phyloP scores from a whole-genome alignment of 2,797 vertebrate species.

The Lepus townsendii region DNA sequence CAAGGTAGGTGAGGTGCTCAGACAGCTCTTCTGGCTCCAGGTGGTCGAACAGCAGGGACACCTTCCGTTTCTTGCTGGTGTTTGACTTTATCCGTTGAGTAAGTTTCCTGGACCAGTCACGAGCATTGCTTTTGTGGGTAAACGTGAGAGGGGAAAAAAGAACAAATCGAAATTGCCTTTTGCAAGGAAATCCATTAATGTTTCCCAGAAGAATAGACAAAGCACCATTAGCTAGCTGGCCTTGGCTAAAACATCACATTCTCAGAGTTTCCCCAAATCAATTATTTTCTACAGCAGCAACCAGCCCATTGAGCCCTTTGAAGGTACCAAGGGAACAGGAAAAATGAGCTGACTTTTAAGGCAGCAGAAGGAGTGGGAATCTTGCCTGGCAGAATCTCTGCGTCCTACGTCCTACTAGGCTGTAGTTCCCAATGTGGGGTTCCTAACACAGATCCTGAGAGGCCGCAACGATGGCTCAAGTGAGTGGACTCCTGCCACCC shows the following conservation, averaged over 20 bases:
- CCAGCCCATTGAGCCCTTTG: neutral
- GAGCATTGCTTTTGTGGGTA: slow-evolving; percentile 91
- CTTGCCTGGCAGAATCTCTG: too few relatives aligned
- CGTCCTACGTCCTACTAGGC: too few relatives aligned
- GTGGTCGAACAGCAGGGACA: slow-evolving; percentile 96
- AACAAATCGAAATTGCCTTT: slow-evolving; percentile 57
- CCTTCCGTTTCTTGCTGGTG: slow-evolving; percentile 96
- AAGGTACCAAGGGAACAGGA: neutral
- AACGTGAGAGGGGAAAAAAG: neutral
- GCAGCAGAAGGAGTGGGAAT: neutral
- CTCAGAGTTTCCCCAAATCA: slow-evolving; percentile 45
- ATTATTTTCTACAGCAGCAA: slow-evolving; percentile 16
- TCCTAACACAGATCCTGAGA: too few relatives aligned
- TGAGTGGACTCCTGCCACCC: too few relatives aligned
- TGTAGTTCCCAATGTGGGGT: too few relatives aligned
- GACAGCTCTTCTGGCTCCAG: slow-evolving; percentile 96
- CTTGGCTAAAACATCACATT: neutral
- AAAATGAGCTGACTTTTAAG: neutral
- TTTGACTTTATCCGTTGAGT: slow-evolving; percentile 97
- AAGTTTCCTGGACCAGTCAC: slow-evolving; percentile 97
- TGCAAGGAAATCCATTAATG: neutral
- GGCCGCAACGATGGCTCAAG: too few relatives aligned
- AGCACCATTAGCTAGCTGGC: neutral
- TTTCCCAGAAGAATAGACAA: slow-evolving; percentile 37
- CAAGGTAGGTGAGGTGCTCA: slow-evolving; percentile 96